A percentile compares a stretch with the other conserved stretches of the same genome.
Conservation (phyloP, 2,797 vertebrate genomes). For the Thamnophis elegans region DNA sequence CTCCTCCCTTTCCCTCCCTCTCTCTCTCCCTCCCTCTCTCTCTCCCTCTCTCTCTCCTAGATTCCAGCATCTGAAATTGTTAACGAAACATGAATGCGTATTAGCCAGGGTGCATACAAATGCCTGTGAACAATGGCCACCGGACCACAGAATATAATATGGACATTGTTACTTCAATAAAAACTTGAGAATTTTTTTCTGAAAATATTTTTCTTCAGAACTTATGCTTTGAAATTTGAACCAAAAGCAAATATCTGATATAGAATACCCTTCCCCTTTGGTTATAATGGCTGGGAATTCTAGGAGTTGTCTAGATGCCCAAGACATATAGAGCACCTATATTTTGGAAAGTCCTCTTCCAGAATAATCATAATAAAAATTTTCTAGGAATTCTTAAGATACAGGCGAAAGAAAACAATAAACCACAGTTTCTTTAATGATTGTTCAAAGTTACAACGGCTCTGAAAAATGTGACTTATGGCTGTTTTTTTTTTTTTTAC, state of each 20-base stretch:
- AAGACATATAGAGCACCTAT: neutral
- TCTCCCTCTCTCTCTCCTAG: too few relatives aligned
- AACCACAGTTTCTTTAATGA: neutral
- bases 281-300: neutral
- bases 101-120: neutral
- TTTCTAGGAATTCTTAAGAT: neutral
- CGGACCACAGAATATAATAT: neutral
- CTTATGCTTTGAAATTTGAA: neutral
- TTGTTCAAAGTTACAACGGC: neutral
- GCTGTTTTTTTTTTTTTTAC: neutral
- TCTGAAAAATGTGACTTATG: neutral
- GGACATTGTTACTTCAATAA: neutral
- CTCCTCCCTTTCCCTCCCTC: too few relatives aligned
- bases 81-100: neutral
- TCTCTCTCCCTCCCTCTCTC: too few relatives aligned
- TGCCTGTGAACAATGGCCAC: neutral
- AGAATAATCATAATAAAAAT: neutral
- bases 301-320: neutral
- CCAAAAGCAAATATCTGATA: neutral
- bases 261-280: neutral
- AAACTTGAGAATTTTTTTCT: neutral
- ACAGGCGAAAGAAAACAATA: neutral
- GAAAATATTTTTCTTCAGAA: neutral
- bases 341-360: neutral
- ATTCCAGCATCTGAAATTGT: neutral